These are phyloP conservation scores for Syngnathus typhle DNA, from an alignment of 2,113 vertebrate genomes.

Conservation along the genomic window DNA sequence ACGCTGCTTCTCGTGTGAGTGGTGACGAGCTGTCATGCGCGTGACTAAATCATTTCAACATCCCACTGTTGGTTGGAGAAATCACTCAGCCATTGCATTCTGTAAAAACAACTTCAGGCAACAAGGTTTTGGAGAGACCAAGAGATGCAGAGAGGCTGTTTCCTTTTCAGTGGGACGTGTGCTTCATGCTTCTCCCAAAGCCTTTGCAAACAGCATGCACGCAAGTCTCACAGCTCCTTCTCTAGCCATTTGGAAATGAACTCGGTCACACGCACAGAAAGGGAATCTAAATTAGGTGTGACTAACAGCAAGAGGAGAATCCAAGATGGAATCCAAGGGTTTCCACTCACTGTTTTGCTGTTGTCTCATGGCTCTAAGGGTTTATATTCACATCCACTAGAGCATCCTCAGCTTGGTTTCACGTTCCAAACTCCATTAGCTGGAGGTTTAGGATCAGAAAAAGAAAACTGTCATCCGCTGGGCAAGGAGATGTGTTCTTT, in stretches of 20 bases:
- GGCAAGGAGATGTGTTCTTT: constrained; percentile 2
- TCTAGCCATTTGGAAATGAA: constrained; percentile 62
- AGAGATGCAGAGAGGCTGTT: constrained; percentile 40
- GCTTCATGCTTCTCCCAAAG: constrained; percentile 44
- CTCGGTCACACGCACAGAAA: constrained; percentile 49
- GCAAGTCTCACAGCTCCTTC: constrained; percentile 56
- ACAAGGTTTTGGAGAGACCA: constrained; percentile 37
- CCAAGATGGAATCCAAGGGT: constrained; percentile 37
- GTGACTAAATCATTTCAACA: constrained; percentile 54
- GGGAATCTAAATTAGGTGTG: constrained; percentile 68
- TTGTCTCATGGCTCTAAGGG: constrained; percentile 47
- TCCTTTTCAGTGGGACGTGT: constrained; percentile 45
- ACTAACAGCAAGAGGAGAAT: constrained; percentile 64
- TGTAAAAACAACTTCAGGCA: constrained; percentile 59
- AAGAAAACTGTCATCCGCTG: background rate
- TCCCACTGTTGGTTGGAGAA: constrained; percentile 40
- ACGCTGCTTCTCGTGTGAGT: constrained; percentile 38
- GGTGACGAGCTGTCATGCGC: constrained; percentile 55
- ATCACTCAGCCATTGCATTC: constrained; percentile 59
- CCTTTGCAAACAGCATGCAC: constrained; percentile 57
- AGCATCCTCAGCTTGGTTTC: constrained; percentile 52
- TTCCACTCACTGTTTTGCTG: constrained; percentile 34
- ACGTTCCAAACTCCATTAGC: constrained; percentile 46
- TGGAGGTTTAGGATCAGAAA: constrained; percentile 24
- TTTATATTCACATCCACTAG: constrained; percentile 59